These are phyloP conservation scores for Petrocephalus zakoni DNA, from an alignment of 2,113 vertebrate genomes.

Conservation along the genomic window DNA sequence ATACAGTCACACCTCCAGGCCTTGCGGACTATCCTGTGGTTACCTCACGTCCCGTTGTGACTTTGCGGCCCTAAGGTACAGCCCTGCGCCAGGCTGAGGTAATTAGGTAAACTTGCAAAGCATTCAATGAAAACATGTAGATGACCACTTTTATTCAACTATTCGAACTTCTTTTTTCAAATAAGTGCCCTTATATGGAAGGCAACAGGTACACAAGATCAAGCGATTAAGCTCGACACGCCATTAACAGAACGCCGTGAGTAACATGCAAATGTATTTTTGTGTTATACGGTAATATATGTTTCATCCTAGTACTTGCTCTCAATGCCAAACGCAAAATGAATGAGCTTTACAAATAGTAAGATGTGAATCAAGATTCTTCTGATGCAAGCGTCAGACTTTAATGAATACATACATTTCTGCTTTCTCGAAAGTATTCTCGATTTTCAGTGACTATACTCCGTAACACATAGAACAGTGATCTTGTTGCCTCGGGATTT, in stretches of 20 bases:
- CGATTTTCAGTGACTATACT: not conserved
- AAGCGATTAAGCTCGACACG: not conserved
- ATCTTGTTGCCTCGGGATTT: not conserved
- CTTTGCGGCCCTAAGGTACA: not conserved
- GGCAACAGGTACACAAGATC: not conserved
- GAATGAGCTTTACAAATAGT: not conserved
- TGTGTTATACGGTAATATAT: not conserved
- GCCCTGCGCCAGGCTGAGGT: not conserved
- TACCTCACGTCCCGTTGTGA: not conserved
- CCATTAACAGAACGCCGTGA: not conserved
- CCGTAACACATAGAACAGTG: not conserved
- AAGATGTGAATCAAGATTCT: not conserved
- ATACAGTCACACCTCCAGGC: not conserved
- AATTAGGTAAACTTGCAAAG: not conserved
- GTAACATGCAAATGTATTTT: not conserved
- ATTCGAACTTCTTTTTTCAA: not conserved
- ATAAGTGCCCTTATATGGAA: not conserved
- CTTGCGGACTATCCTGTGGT: not conserved
- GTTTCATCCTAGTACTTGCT: not conserved
- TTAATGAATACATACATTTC: not conserved
- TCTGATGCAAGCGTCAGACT: not conserved
- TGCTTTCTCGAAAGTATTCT: not conserved
- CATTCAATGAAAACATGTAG: not conserved
- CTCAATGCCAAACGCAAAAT: not conserved
- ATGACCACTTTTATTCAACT: not conserved